Percentiles rank a stretch among this genome's conserved stretches.
Evolutionary conservation across 2,113 vertebrate species (phyloP).

Genomic region (Mesembrinibis cayennensis): DNA sequence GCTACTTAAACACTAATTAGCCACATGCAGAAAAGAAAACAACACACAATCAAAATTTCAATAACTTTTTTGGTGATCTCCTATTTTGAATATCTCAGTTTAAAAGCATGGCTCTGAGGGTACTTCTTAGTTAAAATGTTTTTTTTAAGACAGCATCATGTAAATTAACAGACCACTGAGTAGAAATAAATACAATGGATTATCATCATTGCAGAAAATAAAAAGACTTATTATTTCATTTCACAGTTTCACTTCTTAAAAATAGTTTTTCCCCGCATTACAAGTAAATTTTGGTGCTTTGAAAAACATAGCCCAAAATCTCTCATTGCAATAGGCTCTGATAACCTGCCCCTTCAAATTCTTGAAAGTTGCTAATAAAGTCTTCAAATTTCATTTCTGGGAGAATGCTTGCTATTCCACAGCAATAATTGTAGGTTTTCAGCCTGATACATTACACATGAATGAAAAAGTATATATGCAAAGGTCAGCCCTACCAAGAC

Average conservation of each 20-base stretch:
- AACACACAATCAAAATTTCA: not conserved
- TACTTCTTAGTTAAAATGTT: not conserved
- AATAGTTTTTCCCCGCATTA: not conserved
- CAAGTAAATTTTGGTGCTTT: not conserved
- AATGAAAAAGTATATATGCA: not conserved
- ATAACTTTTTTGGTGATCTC: not conserved
- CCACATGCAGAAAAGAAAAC: not conserved
- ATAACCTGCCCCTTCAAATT: not conserved
- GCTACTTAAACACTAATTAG: not conserved
- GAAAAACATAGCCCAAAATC: not conserved
- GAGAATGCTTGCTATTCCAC: not conserved
- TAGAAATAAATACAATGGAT: not conserved
- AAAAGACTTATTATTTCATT: not conserved
- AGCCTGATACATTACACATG: not conserved
- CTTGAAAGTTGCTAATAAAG: not conserved
- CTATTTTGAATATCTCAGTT: not conserved
- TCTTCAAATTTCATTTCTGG: not conserved
- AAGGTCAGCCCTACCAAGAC: not conserved
- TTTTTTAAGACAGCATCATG: fast-evolving
- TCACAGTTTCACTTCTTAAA: not conserved
- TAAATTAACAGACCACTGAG: not conserved
- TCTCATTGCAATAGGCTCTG: not conserved
- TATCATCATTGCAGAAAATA: not conserved
- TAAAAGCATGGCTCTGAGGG: not conserved
- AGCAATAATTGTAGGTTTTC: not conserved